A percentile compares a stretch with the other conserved stretches of the same genome.
Conservation (phyloP, 2,888 invertebrate species). For the Tinea pellionella region DNA sequence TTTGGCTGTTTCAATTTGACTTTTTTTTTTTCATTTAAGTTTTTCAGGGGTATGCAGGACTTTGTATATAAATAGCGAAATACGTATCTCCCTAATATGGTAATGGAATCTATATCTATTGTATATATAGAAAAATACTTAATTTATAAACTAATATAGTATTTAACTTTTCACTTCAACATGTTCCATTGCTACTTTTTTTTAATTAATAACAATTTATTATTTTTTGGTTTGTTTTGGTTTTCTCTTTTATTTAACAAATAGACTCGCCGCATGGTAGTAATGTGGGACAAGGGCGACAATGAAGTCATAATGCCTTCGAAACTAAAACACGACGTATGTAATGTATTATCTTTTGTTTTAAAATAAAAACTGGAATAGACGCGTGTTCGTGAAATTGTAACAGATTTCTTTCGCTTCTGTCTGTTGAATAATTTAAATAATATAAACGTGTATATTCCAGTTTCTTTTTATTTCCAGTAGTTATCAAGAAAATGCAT, state of each 20-base stretch:
- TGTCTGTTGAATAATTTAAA: too few species aligned
- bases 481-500: neutral
- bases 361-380: constrained; percentile 1
- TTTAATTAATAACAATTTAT: neutral
- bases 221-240: constrained; percentile 41
- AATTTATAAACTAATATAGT: neutral
- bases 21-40: too few species aligned
- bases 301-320: constrained; percentile 63
- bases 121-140: neutral
- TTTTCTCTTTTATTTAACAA: constrained; percentile 26
- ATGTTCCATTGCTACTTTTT: neutral
- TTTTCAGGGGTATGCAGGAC: too few species aligned
- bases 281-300: constrained; percentile 65
- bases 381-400: neutral
- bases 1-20: too few species aligned
- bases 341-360: constrained; percentile 34
- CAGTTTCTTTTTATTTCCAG: neutral
- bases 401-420: too few species aligned
- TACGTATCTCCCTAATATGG: neutral
- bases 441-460: neutral
- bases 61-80: too few species aligned
- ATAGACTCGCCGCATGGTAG: constrained; percentile 67
- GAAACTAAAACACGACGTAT: constrained; percentile 59
- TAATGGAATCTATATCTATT: neutral
- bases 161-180: neutral